Base-by-base conservation (phyloP, 2,797 vertebrate genomes). In the Mormyrus proboscirostris region DNA sequence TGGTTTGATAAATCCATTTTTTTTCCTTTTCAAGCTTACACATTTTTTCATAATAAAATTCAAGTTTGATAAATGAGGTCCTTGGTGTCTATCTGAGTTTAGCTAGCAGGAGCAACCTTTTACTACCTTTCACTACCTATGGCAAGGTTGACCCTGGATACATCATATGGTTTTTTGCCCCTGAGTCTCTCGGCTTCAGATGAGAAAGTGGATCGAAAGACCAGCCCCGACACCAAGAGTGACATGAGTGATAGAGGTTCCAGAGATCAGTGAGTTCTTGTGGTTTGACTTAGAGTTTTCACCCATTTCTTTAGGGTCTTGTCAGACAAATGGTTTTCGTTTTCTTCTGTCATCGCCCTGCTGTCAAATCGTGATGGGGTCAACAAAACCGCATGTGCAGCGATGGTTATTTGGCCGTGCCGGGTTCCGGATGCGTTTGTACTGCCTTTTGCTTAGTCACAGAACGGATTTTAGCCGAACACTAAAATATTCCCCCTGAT, bases 401-500 rank as follows among this genome's bases (percentile, higher is more conserved):
- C 8, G 2, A n/a, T 5, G 12, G 25, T 12, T 12, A 16, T 55
- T 86, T 14, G 50, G 49, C 84, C 6, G 49, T 86, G 10, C 55
- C 25, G 22, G 50, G 10, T 14, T 55, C 49, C 14, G 12, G 84
- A 29, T 16, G 25, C 29, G 49, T 86, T 33, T 53, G n/a, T 53
- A 50, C 50, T 53, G 50, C 50, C 12, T 14, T 79, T 79, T 9
- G 19, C 6, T 82, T 10, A 29, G 25, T 57, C 59, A 22, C 2
- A 55, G n/a, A 22, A 88, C 2, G 59, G 59, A 53, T 53, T 91
- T 41, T 59, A 14, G 62, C 83, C 88, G 38, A 86, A 90, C 86
- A 79, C 89, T 85, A 90, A 90, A 89, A 87, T 73, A 38, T 4
- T 19, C 0, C 69, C 53, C 88, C 89, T 86, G 89, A 91, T 93